Percentiles rank a stretch among this genome's conserved stretches.
Conservation (phyloP, 23 tunicate genomes). For the Oikopleura vanhoeffeni region DNA sequence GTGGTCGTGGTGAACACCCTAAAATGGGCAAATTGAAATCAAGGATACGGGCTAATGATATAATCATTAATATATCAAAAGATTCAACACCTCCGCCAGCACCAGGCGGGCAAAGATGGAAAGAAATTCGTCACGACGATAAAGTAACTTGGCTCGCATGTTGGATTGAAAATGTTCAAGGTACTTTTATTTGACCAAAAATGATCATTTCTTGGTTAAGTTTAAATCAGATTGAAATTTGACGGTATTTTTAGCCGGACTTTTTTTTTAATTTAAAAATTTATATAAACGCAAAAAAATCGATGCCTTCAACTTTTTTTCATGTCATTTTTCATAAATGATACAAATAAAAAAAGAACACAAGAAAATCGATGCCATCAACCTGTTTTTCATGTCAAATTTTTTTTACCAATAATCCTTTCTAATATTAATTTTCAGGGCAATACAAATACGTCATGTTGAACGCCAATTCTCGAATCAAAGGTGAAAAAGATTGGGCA, state of each 20-base stretch:
- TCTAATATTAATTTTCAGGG: no score
- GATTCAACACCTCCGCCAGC: slow-evolving; percentile 55
- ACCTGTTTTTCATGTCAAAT: no score
- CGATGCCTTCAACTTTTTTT: no score
- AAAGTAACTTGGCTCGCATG: slow-evolving; percentile 94
- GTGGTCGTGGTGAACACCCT: slow-evolving; percentile 96
- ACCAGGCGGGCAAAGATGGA: slow-evolving; percentile 85
- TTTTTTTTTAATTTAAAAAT: no score
- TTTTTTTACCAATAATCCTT: no score
- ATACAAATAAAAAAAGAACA: no score
- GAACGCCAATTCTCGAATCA: slow-evolving; percentile 69
- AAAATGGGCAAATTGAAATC: slow-evolving; percentile 92
- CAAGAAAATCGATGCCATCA: no score
- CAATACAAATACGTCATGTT: slow-evolving; percentile 83
- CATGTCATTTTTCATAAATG: no score
- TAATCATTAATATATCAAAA: slow-evolving; percentile 82
- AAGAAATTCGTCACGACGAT: slow-evolving; percentile 89
- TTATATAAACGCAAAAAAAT: no score
- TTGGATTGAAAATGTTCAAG: slow-evolving; percentile 90
- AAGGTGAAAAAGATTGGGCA: slow-evolving; percentile 96
- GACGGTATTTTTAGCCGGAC: no score
- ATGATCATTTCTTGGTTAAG: neutral
- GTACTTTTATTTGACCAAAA: neutral
- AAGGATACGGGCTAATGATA: slow-evolving; percentile 47
- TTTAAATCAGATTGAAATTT: no score